phyloP scores from a whole-genome alignment of 2,113 vertebrate species.

The Silurus meridionalis region DNA sequence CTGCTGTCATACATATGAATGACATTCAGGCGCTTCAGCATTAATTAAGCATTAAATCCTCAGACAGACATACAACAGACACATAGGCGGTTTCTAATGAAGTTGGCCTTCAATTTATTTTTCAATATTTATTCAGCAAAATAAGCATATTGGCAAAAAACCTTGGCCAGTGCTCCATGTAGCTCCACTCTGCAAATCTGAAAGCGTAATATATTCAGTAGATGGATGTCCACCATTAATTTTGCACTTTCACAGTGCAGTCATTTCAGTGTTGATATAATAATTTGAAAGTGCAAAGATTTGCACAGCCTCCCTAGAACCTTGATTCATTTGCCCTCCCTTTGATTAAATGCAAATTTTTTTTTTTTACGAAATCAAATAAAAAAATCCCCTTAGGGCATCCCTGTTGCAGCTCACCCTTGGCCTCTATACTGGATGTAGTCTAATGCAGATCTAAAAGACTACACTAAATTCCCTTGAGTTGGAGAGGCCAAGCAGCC shows the following conservation, averaged over 20 bases:
- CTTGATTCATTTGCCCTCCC: conserved; percentile 29
- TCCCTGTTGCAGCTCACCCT: not conserved
- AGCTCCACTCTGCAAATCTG: conserved; percentile 19
- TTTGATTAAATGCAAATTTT: conserved; percentile 44
- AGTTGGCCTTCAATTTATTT: conserved; percentile 36
- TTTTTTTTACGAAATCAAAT: not conserved
- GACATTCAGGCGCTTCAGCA: conserved; percentile 28
- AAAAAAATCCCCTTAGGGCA: not conserved
- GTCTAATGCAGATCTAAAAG: not conserved
- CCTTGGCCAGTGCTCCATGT: conserved; percentile 8
- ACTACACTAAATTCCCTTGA: not conserved
- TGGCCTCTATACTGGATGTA: not conserved
- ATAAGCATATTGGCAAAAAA: conserved; percentile 46
- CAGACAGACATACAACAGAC: conserved; percentile 13
- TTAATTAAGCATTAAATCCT: conserved; percentile 38
- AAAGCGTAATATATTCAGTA: conserved; percentile 18
- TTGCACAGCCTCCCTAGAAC: conserved; percentile 22
- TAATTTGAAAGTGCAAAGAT: conserved; percentile 26
- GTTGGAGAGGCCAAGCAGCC: conserved; percentile 15
- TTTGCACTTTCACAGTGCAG: not conserved
- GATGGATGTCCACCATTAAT: conserved; percentile 23
- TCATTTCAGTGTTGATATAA: conserved; percentile 29
- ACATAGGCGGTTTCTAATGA: not conserved
- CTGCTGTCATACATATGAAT: conserved; percentile 24
- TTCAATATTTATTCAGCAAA: conserved; percentile 36